Base-by-base conservation (phyloP, 2,113 vertebrate genomes). In the Naja naja region DNA sequence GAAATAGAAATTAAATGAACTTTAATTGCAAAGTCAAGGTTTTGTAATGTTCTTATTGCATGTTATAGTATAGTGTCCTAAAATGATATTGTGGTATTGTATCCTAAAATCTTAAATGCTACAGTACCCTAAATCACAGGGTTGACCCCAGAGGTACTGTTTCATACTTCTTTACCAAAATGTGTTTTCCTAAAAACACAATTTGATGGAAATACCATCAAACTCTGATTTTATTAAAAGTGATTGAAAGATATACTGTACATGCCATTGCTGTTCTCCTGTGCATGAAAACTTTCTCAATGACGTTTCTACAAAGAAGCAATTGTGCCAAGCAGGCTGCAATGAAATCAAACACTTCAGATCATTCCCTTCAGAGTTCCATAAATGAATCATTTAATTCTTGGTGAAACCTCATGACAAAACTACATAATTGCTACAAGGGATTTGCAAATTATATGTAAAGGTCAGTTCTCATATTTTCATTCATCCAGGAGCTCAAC, bases 311-410 rank as follows among this genome's bases (percentile, higher is more conserved):
- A 1, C 88, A 69, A 2, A n/a, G 34, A 20, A 23, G 18, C 69
- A 1, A 2, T 53, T 34, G 1, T 91, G n/a, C 7, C 90, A 60
- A 93, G 87, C 90, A n/a, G 3, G 30, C 0, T 14, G 89, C 7
- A 3, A 1, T 90, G 30, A 89, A 95, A 6, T 64, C 0, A 91
- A 85, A 87, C 85, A 43, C 16, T 22, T 14, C 9, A 58, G 88
- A 5, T 87, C 39, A 6, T 91, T 30, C 14, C 2, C 2, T 74
- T 47, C 0, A 1, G 2, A 90, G 74, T 88, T 89, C 30, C 6
- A 87, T 6, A 64, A 47, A 92, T 93, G 58, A 94, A 1, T 10
- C 90, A 47, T 81, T 93, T 60, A 89, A 9, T 91, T 89, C 30
- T 64, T 5, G 1, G 1, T 87, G 18, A 4, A 93, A 89, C 1